Conservation (phyloP, 2,113 vertebrate genomes). For the Petrocephalus zakoni region DNA sequence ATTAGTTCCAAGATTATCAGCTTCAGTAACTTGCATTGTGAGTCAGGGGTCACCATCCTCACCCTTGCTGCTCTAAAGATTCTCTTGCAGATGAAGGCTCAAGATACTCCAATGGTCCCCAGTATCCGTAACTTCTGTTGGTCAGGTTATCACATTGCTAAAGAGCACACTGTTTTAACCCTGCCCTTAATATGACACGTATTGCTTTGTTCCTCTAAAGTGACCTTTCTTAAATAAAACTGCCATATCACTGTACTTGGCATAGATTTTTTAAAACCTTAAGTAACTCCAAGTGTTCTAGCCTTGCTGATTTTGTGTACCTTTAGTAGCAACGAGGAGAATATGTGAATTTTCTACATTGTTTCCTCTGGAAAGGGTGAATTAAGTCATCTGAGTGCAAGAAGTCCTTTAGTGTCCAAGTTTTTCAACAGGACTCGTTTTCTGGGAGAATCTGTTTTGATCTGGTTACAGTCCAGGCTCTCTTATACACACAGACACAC, state of each 20-base stretch:
- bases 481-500: neutral
- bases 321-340: neutral
- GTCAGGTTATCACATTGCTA: neutral
- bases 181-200: neutral
- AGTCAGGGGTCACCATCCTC: neutral
- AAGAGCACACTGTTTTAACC: neutral
- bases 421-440: neutral
- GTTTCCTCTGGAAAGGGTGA: neutral
- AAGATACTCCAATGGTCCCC: neutral
- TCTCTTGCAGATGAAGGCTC: neutral
- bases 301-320: neutral
- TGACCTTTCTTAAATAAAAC: slow-evolving; percentile 6
- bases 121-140: neutral
- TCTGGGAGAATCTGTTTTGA: neutral
- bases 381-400: neutral
- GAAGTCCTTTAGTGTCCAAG: neutral
- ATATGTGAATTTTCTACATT: neutral
- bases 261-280: neutral
- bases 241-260: slow-evolving; percentile 2
- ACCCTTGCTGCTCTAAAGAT: neutral
- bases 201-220: neutral
- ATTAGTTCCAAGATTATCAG: neutral
- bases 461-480: neutral
- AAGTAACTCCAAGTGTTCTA: neutral
- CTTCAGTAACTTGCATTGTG: neutral